phyloP scores from a whole-genome alignment of 2,113 vertebrate species.

The Pycnonotus jocosus region DNA sequence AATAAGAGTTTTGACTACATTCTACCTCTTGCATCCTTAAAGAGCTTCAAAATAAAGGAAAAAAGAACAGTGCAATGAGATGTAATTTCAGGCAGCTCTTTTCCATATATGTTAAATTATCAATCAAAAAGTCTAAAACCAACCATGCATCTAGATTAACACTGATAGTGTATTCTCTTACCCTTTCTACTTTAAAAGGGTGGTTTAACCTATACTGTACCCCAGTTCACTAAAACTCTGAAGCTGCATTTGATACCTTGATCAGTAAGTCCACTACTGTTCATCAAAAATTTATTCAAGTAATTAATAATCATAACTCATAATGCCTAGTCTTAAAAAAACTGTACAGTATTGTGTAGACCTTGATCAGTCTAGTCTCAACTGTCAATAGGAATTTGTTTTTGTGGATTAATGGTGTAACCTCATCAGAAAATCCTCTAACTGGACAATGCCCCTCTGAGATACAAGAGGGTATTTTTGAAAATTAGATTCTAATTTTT shows the following conservation, averaged over 20 bases:
- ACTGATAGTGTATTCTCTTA: not conserved
- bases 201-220: not conserved
- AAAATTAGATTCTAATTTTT: not conserved
- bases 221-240: not conserved
- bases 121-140: not conserved
- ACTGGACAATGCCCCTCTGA: not conserved
- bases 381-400: not conserved
- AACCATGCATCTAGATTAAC: not conserved
- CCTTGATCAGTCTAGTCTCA: not conserved
- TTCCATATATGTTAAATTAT: not conserved
- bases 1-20: not conserved
- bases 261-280: not conserved
- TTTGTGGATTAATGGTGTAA: not conserved
- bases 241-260: not conserved
- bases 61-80: not conserved
- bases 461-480: not conserved
- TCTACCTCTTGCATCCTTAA: not conserved
- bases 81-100: not conserved
- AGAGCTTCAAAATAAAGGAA: not conserved
- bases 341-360: not conserved
- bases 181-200: not conserved
- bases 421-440: not conserved
- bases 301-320: not conserved
- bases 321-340: not conserved
- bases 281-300: not conserved